phyloP scores from a whole-genome alignment of 2,113 vertebrate genomes.

The Penelope pileata region DNA sequence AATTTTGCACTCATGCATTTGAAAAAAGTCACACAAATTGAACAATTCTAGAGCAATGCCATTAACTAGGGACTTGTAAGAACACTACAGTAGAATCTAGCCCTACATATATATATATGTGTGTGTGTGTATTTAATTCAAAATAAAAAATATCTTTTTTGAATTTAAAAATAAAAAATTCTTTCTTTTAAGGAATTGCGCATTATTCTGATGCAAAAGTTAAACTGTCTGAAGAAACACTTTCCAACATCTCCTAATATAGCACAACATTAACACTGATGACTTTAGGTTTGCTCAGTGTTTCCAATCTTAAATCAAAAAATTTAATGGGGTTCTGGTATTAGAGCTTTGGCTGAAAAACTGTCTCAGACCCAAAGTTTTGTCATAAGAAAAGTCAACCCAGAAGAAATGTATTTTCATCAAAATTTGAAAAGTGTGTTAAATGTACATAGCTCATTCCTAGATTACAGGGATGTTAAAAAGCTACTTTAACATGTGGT shows the following conservation, averaged over 20 bases:
- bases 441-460: neutral
- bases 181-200: neutral
- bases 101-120: neutral
- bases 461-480: neutral
- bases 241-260: neutral
- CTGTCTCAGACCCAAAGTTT: neutral
- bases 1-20: fast-evolving
- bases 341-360: neutral
- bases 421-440: neutral
- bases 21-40: neutral
- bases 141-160: neutral
- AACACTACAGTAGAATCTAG: neutral
- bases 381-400: neutral
- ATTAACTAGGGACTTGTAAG: neutral
- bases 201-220: neutral
- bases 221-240: neutral
- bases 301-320: neutral
- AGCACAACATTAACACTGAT: neutral
- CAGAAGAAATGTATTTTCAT: neutral
- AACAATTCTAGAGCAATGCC: neutral
- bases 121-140: neutral
- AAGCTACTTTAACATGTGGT: neutral
- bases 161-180: neutral
- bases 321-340: neutral
- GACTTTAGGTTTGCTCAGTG: neutral